A percentile compares a stretch with the other conserved stretches of the same genome.
phyloP scores from a whole-genome alignment of 2,113 vertebrate genomes.

The Blennius ocellaris region DNA sequence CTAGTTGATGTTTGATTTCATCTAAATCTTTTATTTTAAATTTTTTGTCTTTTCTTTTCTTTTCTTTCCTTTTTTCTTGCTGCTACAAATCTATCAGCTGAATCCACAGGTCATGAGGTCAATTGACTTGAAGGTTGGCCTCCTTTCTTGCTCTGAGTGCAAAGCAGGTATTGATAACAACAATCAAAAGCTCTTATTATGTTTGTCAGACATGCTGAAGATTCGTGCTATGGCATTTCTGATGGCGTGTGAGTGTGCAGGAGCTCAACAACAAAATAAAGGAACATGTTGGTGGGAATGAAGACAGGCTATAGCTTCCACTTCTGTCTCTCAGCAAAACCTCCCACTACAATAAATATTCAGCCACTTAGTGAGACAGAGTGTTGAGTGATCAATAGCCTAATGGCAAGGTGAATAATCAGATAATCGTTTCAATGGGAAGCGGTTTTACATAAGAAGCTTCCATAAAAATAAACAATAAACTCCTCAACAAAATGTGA shows the following conservation, averaged over 20 bases:
- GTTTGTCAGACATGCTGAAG: background rate
- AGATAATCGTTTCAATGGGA: background rate
- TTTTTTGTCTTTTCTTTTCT: too few relatives aligned
- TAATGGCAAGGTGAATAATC: too few relatives aligned
- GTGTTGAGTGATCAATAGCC: background rate
- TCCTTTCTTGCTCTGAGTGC: slow-evolving; percentile 1
- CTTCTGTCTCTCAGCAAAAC: background rate
- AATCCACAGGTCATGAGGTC: slow-evolving; percentile 66
- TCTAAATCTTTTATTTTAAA: slow-evolving; percentile 40
- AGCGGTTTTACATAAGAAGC: background rate
- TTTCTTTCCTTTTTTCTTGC: slow-evolving; percentile 30
- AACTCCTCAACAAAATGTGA: background rate
- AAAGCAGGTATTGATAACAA: slow-evolving; percentile 25
- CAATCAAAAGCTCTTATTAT: slow-evolving; percentile 15
- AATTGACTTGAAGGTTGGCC: slow-evolving; percentile 21
- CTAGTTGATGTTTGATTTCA: slow-evolving; percentile 47
- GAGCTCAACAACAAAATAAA: slow-evolving; percentile 9
- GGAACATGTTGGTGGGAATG: background rate
- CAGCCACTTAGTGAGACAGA: background rate
- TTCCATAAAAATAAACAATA: background rate
- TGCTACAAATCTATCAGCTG: slow-evolving; percentile 38
- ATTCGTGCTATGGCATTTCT: slow-evolving; percentile 20
- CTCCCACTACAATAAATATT: background rate
- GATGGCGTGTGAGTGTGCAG: background rate
- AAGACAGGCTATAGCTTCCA: background rate